A percentile compares a stretch with the other conserved stretches of the same genome.
phyloP scores from a whole-genome alignment of 2,113 vertebrate species.

The Proterorhinus semilunaris region DNA sequence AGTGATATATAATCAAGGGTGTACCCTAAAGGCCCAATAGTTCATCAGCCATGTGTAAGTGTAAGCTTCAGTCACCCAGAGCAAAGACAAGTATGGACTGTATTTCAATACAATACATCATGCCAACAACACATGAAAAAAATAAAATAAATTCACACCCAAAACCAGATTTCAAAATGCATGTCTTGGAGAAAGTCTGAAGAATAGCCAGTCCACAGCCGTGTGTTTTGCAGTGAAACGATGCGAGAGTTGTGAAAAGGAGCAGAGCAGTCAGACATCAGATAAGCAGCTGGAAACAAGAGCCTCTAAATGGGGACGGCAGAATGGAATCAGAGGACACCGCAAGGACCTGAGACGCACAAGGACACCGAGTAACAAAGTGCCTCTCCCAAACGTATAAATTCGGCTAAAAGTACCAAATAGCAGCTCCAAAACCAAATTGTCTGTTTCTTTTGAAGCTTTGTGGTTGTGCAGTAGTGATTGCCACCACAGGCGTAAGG shows the following conservation, averaged over 20 bases:
- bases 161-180: neutral
- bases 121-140: no score
- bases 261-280: slow-evolving; percentile 24
- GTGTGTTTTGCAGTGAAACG: neutral
- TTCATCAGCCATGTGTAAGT: no score
- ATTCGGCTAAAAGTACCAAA: neutral
- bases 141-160: neutral
- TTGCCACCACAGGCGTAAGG: no score
- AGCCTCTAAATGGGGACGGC: slow-evolving; percentile 37
- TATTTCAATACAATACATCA: no score
- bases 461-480: neutral
- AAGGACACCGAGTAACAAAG: slow-evolving; percentile 38
- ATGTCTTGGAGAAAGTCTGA: neutral
- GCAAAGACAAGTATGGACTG: no score
- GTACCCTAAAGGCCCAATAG: no score
- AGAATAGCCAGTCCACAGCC: slow-evolving; percentile 9
- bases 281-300: slow-evolving; percentile 45
- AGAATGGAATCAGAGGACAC: slow-evolving; percentile 38
- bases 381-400: slow-evolving; percentile 28
- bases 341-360: slow-evolving; percentile 17
- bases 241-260: slow-evolving; percentile 17
- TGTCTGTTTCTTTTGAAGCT: neutral
- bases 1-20: no score
- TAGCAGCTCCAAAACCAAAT: neutral
- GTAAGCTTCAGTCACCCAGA: no score